phyloP scores from a whole-genome alignment of 2,113 vertebrate genomes.

The Gavia stellata region DNA sequence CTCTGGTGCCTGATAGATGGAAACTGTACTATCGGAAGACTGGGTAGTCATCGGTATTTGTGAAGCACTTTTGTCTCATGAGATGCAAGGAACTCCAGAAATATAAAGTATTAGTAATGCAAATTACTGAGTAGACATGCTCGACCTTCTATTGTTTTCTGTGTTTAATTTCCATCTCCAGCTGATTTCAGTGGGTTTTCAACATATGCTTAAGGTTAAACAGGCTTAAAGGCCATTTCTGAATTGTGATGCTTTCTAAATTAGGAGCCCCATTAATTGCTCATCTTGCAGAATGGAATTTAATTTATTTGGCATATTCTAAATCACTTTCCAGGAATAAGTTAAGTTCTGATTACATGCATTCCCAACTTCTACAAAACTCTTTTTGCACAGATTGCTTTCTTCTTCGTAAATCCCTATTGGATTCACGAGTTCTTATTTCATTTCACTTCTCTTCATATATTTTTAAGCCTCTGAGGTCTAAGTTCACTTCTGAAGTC shows the following conservation, averaged over 20 bases:
- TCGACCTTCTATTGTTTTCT: background rate
- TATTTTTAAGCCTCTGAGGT: constrained; percentile 34
- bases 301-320: constrained; percentile 28
- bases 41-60: background rate
- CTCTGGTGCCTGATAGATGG: background rate
- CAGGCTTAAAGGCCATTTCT: background rate
- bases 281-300: constrained; percentile 8
- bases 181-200: background rate
- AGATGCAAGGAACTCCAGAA: background rate
- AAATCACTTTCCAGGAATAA: constrained; percentile 31
- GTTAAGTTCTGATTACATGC: constrained; percentile 1
- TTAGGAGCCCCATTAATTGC: background rate
- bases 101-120: background rate
- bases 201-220: constrained; percentile 21
- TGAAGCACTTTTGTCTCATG: background rate
- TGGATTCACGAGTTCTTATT: background rate
- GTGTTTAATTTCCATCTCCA: background rate
- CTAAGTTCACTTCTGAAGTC: constrained; percentile 35
- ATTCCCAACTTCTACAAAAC: background rate
- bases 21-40: background rate
- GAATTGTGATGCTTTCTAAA: constrained; percentile 10
- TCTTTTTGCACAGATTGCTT: background rate
- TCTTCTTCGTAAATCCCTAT: background rate
- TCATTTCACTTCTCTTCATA: constrained; percentile 15
- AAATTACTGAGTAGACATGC: background rate